Evolutionary conservation across 37 sponge, comb jelly and placozoan genomes (phyloP).

Genomic region (Haliclona indistincta): DNA sequence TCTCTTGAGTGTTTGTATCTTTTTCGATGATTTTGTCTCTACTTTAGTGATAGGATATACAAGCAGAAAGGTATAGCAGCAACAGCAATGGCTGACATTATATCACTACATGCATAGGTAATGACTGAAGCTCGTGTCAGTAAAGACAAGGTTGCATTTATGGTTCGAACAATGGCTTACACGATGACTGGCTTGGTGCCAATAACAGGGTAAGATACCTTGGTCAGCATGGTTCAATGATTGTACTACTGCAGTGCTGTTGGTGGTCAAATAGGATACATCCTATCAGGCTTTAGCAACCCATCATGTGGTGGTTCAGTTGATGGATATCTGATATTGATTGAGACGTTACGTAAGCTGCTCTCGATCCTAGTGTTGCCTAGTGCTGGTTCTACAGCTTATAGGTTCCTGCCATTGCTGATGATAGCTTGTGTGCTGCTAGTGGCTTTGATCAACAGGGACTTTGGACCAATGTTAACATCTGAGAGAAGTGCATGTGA

Average conservation of each 20-base stretch:
- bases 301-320: too few relatives aligned
- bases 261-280: constrained; percentile 41
- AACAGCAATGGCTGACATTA: background rate
- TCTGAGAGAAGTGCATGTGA: constrained; percentile 31
- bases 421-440: constrained; percentile 26
- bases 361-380: too few relatives aligned
- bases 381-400: constrained; percentile 32
- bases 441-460: constrained; percentile 15
- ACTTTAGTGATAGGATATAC: constrained; percentile 32
- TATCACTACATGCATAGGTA: constrained; percentile 32
- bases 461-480: constrained; percentile 46
- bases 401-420: constrained; percentile 52
- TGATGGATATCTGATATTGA: too few relatives aligned
- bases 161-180: constrained; percentile 34
- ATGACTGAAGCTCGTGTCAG: constrained; percentile 26
- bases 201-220: constrained; percentile 34
- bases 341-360: too few relatives aligned
- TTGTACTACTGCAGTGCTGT: constrained; percentile 34
- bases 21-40: constrained; percentile 50
- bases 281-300: background rate
- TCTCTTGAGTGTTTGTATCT: constrained; percentile 1
- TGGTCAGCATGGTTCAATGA: background rate
- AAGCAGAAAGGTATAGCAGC: constrained; percentile 24
- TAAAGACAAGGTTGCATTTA: constrained; percentile 55
- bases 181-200: constrained; percentile 38